Conservation (phyloP, 2,797 vertebrate genomes). For the Heterohyrax brucei region DNA sequence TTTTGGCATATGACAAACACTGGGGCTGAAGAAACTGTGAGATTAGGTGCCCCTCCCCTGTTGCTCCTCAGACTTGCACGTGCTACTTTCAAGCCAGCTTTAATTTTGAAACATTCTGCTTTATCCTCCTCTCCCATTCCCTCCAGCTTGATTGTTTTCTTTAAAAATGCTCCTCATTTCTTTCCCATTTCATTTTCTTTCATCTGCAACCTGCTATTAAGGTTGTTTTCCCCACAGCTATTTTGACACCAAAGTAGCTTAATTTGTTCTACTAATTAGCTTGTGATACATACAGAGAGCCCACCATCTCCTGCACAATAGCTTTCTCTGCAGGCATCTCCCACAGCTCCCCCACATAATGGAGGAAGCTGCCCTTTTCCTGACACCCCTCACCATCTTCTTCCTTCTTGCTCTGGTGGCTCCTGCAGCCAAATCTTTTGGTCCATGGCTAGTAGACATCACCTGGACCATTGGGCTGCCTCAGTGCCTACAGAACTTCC, state of each 20-base stretch:
- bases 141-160: constrained; percentile 65
- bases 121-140: constrained; percentile 63
- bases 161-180: constrained; percentile 76
- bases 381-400: background rate
- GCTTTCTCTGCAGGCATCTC: background rate
- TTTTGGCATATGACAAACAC: background rate
- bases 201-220: constrained; percentile 66
- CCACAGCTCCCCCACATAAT: background rate
- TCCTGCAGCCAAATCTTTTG: background rate
- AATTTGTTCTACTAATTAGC: constrained; percentile 80
- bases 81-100: background rate
- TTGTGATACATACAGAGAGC: background rate
- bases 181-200: constrained; percentile 77
- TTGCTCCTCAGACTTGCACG: background rate
- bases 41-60: background rate
- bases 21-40: background rate
- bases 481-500: background rate
- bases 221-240: constrained; percentile 68
- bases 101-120: background rate
- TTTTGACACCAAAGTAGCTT: constrained; percentile 83
- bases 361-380: background rate
- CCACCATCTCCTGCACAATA: background rate
- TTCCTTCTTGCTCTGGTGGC: background rate
- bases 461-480: background rate
- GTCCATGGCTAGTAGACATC: background rate